These are phyloP conservation scores for Albula goreensis DNA, from an alignment of 2,113 vertebrate species.

Conservation along the genomic window DNA sequence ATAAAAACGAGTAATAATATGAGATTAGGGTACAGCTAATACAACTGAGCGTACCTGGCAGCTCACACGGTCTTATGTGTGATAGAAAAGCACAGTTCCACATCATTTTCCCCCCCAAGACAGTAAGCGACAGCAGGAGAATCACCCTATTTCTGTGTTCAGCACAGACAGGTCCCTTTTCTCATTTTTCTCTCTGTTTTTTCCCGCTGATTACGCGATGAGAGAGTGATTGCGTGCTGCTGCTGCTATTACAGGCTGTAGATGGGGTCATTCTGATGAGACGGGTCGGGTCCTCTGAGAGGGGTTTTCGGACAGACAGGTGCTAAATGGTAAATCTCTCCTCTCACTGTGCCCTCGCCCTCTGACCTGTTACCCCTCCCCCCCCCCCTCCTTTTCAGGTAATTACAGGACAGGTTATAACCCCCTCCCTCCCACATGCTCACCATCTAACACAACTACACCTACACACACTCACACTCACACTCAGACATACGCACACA, in stretches of 20 bases:
- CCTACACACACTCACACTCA: too few relatives aligned
- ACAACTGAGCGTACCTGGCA: too few relatives aligned
- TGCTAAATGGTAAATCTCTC: background rate
- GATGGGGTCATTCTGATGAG: background rate
- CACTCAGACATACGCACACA: too few relatives aligned
- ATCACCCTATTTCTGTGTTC: too few relatives aligned
- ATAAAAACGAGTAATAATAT: too few relatives aligned
- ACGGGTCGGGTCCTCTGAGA: background rate
- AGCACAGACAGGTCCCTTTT: too few relatives aligned
- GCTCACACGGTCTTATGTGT: too few relatives aligned
- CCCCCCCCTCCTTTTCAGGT: constrained; percentile 45
- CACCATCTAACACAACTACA: too few relatives aligned
- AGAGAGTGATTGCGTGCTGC: background rate
- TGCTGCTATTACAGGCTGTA: background rate
- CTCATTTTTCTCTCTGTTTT: background rate
- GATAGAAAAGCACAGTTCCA: too few relatives aligned
- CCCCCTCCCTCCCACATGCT: constrained; percentile 41
- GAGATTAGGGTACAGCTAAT: too few relatives aligned
- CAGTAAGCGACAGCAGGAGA: too few relatives aligned
- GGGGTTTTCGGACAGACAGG: background rate
- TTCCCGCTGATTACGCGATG: background rate
- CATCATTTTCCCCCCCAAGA: too few relatives aligned
- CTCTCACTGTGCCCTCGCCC: background rate
- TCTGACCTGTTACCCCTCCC: background rate
- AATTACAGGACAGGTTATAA: constrained; percentile 56